Evolutionary conservation across 2,888 invertebrate species (phyloP).

Genomic region (Lasius platythorax): DNA sequence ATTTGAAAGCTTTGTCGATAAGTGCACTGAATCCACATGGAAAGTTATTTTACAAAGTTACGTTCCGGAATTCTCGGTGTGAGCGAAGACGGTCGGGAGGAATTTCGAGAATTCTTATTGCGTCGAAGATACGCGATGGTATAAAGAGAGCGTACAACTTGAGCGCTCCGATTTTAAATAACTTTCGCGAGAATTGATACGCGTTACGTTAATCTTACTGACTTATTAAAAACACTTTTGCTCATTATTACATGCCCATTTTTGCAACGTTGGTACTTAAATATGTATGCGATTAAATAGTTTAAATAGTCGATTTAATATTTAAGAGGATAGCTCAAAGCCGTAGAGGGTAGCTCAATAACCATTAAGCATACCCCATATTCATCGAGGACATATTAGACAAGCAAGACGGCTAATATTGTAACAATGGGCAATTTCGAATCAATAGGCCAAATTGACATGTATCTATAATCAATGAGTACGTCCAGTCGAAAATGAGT

Average conservation of each 20-base stretch:
- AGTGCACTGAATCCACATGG: neutral
- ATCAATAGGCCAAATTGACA: conserved; percentile 27
- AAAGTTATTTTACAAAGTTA: conserved; percentile 46
- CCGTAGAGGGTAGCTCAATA: neutral
- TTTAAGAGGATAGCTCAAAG: neutral
- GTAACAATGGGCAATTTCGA: conserved; percentile 30
- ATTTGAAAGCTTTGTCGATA: conserved; percentile 52
- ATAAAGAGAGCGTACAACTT: conserved; percentile 30
- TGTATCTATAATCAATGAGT: neutral
- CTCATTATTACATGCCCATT: neutral
- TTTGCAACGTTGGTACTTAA: neutral
- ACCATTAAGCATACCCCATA: neutral
- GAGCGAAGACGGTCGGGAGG: neutral
- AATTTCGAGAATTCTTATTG: conserved; percentile 45
- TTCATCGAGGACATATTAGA: neutral
- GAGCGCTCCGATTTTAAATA: conserved; percentile 4
- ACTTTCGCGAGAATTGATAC: conserved; percentile 1
- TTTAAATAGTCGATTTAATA: neutral
- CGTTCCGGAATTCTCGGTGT: conserved; percentile 26
- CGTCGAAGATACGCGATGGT: neutral
- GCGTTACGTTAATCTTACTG: neutral
- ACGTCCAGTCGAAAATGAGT: neutral
- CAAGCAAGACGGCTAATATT: conserved; percentile 12
- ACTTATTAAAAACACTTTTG: neutral
- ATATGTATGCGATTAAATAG: neutral